Evolutionary conservation across 2,888 invertebrate genomes (phyloP).

Genomic region (Bembecia ichneumoniformis): DNA sequence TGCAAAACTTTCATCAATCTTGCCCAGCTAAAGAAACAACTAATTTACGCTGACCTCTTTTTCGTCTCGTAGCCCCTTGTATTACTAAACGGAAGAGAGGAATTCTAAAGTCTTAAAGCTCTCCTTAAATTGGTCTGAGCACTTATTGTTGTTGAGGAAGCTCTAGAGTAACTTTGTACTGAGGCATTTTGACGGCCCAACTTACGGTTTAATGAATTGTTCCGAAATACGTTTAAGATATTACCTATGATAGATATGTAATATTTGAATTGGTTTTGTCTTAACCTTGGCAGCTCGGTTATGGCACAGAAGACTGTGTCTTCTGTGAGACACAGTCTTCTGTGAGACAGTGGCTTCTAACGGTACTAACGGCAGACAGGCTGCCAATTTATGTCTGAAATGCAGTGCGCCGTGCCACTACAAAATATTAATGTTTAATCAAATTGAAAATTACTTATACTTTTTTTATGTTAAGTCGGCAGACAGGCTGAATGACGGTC

Average conservation of each 20-base stretch:
- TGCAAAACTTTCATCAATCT: constrained; percentile 36
- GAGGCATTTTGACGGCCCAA: constrained; percentile 17
- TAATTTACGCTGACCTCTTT: constrained; percentile 28
- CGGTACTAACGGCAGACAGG: too few relatives aligned
- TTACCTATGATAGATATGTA: not conserved
- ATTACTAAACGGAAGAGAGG: constrained; percentile 19
- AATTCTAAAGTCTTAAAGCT: constrained; percentile 11
- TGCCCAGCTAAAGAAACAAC: constrained; percentile 26
- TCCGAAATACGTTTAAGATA: constrained; percentile 7
- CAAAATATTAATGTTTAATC: too few relatives aligned
- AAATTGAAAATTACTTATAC: too few relatives aligned
- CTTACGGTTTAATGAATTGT: constrained; percentile 20
- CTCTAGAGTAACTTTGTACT: constrained; percentile 18
- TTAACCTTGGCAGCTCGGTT: not conserved
- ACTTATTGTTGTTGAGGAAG: constrained; percentile 9
- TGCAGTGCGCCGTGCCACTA: too few relatives aligned
- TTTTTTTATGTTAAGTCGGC: too few relatives aligned
- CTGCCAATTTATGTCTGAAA: too few relatives aligned
- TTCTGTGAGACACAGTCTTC: too few relatives aligned
- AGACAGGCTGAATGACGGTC: too few relatives aligned
- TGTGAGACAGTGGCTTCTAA: too few relatives aligned
- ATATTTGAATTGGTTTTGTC: not conserved
- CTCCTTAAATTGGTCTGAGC: constrained; percentile 2
- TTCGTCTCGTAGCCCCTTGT: constrained; percentile 12
- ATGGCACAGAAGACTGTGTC: too few relatives aligned